A percentile compares a stretch with the other conserved stretches of the same genome.
phyloP scores from a whole-genome alignment of 2,113 vertebrate species.

The Hypanus sabinus region DNA sequence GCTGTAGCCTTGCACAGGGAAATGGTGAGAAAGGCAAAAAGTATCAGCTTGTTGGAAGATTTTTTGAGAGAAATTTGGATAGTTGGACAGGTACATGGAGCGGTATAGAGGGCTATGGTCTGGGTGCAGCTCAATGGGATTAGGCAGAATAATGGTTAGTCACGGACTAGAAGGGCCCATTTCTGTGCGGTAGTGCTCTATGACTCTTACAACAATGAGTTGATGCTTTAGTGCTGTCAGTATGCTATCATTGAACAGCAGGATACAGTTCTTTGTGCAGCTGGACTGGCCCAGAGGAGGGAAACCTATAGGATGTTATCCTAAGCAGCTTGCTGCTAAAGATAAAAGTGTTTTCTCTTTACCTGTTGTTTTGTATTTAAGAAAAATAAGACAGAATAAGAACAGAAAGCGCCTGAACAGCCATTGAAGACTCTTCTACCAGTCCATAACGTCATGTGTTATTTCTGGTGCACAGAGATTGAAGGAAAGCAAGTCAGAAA shows the following conservation, averaged over 20 bases:
- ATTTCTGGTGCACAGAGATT: not conserved
- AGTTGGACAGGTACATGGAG: too few species aligned
- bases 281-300: not conserved
- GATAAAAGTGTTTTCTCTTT: not conserved
- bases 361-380: not conserved
- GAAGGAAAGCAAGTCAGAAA: not conserved
- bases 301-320: not conserved
- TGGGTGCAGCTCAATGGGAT: too few species aligned
- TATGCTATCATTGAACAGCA: not conserved
- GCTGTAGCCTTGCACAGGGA: not conserved
- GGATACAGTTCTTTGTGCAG: not conserved
- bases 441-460: too few species aligned
- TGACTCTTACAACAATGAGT: not conserved
- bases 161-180: too few species aligned
- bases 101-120: too few species aligned
- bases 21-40: not conserved
- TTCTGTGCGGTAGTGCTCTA: too few species aligned
- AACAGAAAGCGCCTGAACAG: too few species aligned
- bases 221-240: not conserved
- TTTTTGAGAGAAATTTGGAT: too few species aligned
- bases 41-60: not conserved
- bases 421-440: too few species aligned
- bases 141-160: too few species aligned
- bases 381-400: too few species aligned
- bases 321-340: not conserved